Evolutionary conservation across 2,888 invertebrate genomes (phyloP), one percentile per base, ranked within the genome.

Genomic region (Creontiades dilutus): DNA sequence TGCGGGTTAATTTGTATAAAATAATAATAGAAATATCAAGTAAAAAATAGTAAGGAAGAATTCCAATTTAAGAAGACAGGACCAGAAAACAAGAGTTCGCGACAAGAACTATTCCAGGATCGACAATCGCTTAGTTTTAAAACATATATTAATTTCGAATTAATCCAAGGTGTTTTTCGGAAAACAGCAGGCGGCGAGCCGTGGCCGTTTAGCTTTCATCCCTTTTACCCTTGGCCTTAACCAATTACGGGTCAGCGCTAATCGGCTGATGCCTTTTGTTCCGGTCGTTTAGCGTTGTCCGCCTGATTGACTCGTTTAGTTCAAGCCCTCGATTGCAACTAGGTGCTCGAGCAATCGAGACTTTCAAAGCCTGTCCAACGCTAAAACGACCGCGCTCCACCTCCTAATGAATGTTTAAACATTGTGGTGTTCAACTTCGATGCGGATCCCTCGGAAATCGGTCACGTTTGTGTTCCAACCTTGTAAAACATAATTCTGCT

Each of bases 251-350:
- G 61, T 61, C 61, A 61, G 19, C 61, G 61, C 61, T n/a, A 61
- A 61, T 61, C 61, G 61, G 61, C 61, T 61, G 61, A 61, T 61
- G n/a, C 61, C 61, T 61, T 61, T 61, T 61, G 61, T 61, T 61
- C 61, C 61, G 19, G 61, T 19, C 61, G 61, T 61, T 61, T 61
- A 61, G n/a, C 61, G 61, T 61, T 19, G 19, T 61, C n/a, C 61
- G 61, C 61, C 19, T 61, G 61, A 61, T 61, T 61, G 61, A 61
- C n/a, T 61, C 16, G 19, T 61, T 61, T 61, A 61, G 61, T 61
- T 61, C 61, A 14, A 19, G n/a, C 61, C 61, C 61, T 61, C 61
- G 61, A 61, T 61, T 19, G 61, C 61, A 61, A 19, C 16, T 16
- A 61, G 61, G 19, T 19, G 61, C 61, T 61, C 16, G 61, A 19